Evolutionary conservation across 1,140 invertebrate species (phyloP).

Genomic region (Ceratoteleas bidentatus): DNA sequence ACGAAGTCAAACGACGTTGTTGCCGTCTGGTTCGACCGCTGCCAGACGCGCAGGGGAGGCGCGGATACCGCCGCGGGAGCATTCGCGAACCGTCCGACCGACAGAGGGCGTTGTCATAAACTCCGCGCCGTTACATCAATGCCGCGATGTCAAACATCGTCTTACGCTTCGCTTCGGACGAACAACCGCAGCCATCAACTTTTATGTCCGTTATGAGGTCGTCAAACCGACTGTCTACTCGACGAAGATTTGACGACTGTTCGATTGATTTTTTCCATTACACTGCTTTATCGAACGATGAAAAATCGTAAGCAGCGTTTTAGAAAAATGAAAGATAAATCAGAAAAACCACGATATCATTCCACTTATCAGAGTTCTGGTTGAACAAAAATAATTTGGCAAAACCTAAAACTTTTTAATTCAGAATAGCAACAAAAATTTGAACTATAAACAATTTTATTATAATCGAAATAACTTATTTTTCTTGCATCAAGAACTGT

Average conservation of each 20-base stretch:
- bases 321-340: no score
- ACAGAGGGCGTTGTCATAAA: slow-evolving; percentile 28
- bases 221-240: background rate
- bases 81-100: slow-evolving; percentile 4
- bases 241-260: background rate
- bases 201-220: slow-evolving; percentile 13
- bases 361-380: no score
- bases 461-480: no score
- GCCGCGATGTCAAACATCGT: slow-evolving; percentile 5
- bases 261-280: background rate
- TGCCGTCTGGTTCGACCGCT: slow-evolving; percentile 18
- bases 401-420: no score
- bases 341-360: no score
- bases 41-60: slow-evolving; percentile 7
- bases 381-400: no score
- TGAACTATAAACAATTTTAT: no score
- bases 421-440: no score
- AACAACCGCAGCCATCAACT: slow-evolving; percentile 15
- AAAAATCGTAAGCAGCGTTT: no score
- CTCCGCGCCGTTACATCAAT: slow-evolving; percentile 12
- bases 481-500: no score
- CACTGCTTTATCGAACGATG: no score
- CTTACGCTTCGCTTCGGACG: slow-evolving; percentile 5
- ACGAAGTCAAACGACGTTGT: background rate
- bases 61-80: slow-evolving; percentile 17